Base-by-base conservation (phyloP, 1,140 invertebrate species). In the Cheumatopsyche charites region DNA sequence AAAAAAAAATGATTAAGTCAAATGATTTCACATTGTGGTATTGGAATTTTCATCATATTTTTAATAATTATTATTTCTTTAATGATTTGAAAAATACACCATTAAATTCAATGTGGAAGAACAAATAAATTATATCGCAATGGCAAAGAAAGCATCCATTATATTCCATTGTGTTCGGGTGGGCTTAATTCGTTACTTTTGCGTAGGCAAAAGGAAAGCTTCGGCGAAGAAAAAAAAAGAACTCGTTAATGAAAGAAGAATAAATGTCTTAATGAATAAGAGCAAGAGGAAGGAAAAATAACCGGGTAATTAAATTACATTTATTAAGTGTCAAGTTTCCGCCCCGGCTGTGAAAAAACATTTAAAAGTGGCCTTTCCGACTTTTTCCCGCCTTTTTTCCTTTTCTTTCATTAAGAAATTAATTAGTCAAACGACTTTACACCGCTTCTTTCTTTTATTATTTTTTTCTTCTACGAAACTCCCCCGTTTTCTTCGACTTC, bases 401-500 rank as follows among this genome's bases (percentile, higher is more conserved):
- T 47, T 47, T 47, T 71, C 67, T 68, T 74, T 75, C 70, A 72
- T 75, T 75, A 75, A 72, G 71, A 75, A 75, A 75, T 66, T 75
- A 75, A 75, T 75, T 75, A 75, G 70, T 68, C 73, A 72, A 75
- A 72, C 67, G 70, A 65, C 70, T 70, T 74, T 69, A 41, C 66
- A 25, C 55, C 68, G 21, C 63, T 71, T 49, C 58, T 62, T 71
- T 26, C 25, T 55, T 68, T 36, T 15, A 41, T 67, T 58, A 11
- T 23, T 58, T 58, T 25, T 23, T n/a, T n/a, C n/a, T n/a, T n/a
- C n/a, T n/a, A n/a, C n/a, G n/a, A n/a, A 25, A 21, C 23, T 23
- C 23, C 55, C 55, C 25, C 21, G 55, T 62, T 42, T 70, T 70
- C 68, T 70, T 73, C 36, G 25, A 52, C 26, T 29, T 15, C 11